Percentiles rank a stretch among this genome's conserved stretches.
These are phyloP conservation scores for Pachyramphus minor DNA, from an alignment of 2,113 vertebrate genomes.

Conservation along the genomic window DNA sequence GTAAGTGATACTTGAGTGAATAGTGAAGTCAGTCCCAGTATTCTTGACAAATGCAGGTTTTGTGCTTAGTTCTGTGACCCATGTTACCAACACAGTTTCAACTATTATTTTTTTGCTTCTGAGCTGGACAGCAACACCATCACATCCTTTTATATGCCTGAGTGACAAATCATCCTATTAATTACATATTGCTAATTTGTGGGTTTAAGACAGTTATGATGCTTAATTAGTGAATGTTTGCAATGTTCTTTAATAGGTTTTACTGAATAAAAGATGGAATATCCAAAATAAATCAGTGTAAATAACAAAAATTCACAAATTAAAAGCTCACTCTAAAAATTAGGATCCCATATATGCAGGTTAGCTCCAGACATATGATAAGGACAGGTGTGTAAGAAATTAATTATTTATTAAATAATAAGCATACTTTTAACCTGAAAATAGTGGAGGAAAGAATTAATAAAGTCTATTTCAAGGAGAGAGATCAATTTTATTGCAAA, in stretches of 20 bases:
- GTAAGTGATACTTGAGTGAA: neutral
- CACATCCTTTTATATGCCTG: neutral
- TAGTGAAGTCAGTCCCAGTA: neutral
- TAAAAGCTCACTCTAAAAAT: neutral
- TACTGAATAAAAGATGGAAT: neutral
- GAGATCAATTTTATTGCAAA: neutral
- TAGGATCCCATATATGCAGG: neutral
- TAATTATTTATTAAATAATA: neutral
- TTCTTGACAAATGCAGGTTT: neutral
- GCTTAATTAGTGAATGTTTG: constrained; percentile 11
- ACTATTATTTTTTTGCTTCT: neutral
- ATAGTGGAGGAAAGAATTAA: neutral
- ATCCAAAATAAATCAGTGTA: neutral
- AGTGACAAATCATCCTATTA: neutral
- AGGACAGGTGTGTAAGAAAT: neutral
- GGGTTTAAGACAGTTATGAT: neutral
- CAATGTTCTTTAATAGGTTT: neutral
- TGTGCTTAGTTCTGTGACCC: neutral
- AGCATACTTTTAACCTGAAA: neutral
- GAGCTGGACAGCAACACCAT: neutral
- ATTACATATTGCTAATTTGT: constrained; percentile 16
- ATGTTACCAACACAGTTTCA: neutral
- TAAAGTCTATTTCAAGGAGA: neutral
- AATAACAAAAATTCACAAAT: neutral
- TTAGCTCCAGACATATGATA: neutral